These are phyloP conservation scores for Mustelus asterias DNA, from an alignment of 2,113 vertebrate species.

Conservation along the genomic window DNA sequence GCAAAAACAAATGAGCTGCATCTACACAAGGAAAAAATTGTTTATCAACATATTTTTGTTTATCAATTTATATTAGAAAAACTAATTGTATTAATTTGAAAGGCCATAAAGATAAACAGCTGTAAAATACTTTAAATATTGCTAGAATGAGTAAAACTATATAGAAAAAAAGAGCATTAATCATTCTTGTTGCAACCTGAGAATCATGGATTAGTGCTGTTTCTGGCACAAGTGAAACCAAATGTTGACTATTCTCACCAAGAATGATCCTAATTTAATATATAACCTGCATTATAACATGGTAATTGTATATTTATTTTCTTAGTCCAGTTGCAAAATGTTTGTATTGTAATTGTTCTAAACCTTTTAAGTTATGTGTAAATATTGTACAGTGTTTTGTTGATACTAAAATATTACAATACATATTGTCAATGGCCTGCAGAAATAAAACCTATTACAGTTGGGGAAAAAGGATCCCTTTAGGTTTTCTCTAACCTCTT, in stretches of 20 bases:
- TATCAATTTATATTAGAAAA: conserved; percentile 19
- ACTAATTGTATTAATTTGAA: conserved; percentile 29
- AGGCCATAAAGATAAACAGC: neutral
- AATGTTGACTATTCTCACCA: neutral
- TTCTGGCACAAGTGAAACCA: neutral
- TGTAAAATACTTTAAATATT: conserved; percentile 25
- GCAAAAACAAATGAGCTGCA: neutral
- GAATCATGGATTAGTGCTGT: neutral
- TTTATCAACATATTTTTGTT: neutral
- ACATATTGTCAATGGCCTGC: conserved; percentile 20
- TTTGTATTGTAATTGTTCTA: conserved; percentile 56
- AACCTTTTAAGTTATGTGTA: conserved; percentile 62
- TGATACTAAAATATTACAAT: conserved; percentile 39
- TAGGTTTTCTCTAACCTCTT: neutral
- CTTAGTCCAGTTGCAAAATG: conserved; percentile 54
- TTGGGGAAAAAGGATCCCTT: too few species aligned
- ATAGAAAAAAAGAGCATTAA: conserved; percentile 2
- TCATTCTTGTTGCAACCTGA: neutral
- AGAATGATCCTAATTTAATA: conserved; percentile 22
- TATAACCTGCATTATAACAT: conserved; percentile 23
- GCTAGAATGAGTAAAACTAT: neutral
- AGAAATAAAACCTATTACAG: conserved; percentile 30
- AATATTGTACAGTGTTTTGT: conserved; percentile 54
- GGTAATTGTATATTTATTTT: conserved; percentile 60
- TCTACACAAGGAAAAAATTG: neutral